A percentile compares a stretch with the other conserved stretches of the same genome.
phyloP scores from a whole-genome alignment of 2,797 vertebrate species.

The Chrysolophus pictus region DNA sequence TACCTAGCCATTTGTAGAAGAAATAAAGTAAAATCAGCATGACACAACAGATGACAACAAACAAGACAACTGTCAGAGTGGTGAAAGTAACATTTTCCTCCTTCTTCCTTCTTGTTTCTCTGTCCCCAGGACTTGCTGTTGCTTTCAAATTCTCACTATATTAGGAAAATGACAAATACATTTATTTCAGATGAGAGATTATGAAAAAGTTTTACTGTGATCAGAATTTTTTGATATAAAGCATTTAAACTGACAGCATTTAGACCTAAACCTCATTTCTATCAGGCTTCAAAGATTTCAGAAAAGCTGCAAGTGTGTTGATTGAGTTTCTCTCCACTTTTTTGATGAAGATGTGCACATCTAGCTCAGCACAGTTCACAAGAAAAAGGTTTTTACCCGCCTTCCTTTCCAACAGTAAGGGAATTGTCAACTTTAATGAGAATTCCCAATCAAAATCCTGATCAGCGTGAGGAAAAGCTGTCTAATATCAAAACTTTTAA shows the following conservation, averaged over 20 bases:
- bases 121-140: conserved; percentile 37
- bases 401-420: not conserved
- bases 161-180: conserved; percentile 12
- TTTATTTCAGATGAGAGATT: not conserved
- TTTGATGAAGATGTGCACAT: not conserved
- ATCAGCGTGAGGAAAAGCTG: not conserved
- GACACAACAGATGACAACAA: conserved; percentile 89
- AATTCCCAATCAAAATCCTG: not conserved
- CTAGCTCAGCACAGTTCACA: not conserved
- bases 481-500: not conserved
- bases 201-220: not conserved
- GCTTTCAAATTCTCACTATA: conserved; percentile 82
- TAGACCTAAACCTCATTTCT: not conserved
- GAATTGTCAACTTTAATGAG: not conserved
- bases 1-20: conserved; percentile 94
- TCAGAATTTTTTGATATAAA: not conserved
- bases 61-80: conserved; percentile 88
- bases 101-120: conserved; percentile 80
- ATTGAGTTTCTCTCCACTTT: not conserved
- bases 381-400: not conserved
- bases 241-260: not conserved
- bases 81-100: conserved; percentile 88
- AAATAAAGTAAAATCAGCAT: conserved; percentile 96
- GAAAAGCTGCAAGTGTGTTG: not conserved
- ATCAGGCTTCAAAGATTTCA: not conserved